phyloP scores from a whole-genome alignment of 2,888 invertebrate species.

The Gasteruption jaculator region DNA sequence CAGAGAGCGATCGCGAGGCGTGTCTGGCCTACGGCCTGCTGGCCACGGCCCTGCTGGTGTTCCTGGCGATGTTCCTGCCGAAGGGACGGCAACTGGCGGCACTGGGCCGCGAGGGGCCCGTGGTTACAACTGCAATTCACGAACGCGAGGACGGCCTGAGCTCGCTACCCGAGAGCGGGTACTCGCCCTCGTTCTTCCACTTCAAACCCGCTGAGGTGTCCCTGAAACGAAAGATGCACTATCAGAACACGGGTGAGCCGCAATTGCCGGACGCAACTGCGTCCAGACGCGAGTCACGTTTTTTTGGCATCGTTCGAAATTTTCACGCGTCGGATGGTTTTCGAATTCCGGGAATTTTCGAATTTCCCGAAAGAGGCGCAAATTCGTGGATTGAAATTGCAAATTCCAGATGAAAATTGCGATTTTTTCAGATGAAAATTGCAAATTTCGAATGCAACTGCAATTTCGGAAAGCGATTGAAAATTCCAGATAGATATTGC shows the following conservation, averaged over 20 bases:
- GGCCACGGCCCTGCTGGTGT: constrained; percentile 77
- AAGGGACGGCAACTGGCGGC: constrained; percentile 89
- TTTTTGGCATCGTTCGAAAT: too few relatives aligned
- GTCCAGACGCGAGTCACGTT: too few relatives aligned
- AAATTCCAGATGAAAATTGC: too few relatives aligned
- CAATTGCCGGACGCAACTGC: too few relatives aligned
- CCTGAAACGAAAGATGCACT: constrained; percentile 59
- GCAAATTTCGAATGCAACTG: too few relatives aligned
- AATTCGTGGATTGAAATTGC: too few relatives aligned
- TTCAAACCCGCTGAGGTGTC: constrained; percentile 84
- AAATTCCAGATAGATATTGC: too few relatives aligned
- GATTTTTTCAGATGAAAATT: too few relatives aligned
- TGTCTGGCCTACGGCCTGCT: constrained; percentile 87
- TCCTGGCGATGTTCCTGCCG: constrained; percentile 91
- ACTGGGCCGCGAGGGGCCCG: constrained; percentile 76
- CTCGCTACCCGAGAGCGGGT: constrained; percentile 76
- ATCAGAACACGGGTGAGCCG: constrained; percentile 45
- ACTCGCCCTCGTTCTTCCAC: constrained; percentile 89
- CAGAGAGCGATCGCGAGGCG: constrained; percentile 78
- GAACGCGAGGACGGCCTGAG: constrained; percentile 81
- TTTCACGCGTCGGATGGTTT: too few relatives aligned
- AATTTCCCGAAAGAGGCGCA: too few relatives aligned
- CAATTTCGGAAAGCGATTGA: too few relatives aligned
- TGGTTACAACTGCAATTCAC: constrained; percentile 52
- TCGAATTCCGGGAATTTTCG: too few relatives aligned